phyloP scores from a whole-genome alignment of 2,113 vertebrate species.

The Taxidea taxus region DNA sequence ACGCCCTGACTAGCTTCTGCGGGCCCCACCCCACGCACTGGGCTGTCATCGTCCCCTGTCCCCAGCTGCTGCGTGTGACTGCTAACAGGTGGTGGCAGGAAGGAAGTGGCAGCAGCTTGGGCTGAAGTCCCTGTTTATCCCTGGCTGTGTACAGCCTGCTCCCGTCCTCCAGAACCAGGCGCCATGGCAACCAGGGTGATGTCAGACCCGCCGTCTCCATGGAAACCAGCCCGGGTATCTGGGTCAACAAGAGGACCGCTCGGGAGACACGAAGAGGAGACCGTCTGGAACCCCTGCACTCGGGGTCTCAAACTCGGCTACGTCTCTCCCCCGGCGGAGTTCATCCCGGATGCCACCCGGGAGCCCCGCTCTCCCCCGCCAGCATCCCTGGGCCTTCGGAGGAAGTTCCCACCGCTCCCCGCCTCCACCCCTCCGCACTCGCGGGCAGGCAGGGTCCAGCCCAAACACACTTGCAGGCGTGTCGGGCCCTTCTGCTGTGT shows the following conservation, averaged over 20 bases:
- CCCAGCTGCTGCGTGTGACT: conserved; percentile 56
- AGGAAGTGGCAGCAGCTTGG: conserved; percentile 66
- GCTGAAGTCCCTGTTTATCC: conserved; percentile 70
- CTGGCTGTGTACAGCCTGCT: conserved; percentile 59
- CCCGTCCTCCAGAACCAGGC: conserved; percentile 59
- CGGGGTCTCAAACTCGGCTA: not conserved
- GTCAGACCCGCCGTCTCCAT: conserved; percentile 67
- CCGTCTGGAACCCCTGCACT: not conserved
- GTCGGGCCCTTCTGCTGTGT: conserved; percentile 2
- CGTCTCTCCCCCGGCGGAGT: not conserved
- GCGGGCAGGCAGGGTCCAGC: not conserved
- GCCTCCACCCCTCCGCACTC: not conserved
- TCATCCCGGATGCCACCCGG: not conserved
- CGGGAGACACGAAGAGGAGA: conserved; percentile 12
- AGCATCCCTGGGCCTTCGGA: conserved; percentile 52
- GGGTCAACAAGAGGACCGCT: conserved; percentile 68
- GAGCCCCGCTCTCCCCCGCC: not conserved
- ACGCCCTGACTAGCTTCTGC: not conserved
- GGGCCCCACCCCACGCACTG: too few relatives aligned
- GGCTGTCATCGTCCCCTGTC: not conserved
- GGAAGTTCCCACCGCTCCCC: conserved; percentile 21
- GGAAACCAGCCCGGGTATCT: conserved; percentile 69
- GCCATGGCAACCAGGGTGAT: conserved; percentile 72
- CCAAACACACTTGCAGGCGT: not conserved
- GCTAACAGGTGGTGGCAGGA: conserved; percentile 73